Evolutionary conservation across 2,113 vertebrate species (phyloP).

Genomic region (Lamprotornis superbus): DNA sequence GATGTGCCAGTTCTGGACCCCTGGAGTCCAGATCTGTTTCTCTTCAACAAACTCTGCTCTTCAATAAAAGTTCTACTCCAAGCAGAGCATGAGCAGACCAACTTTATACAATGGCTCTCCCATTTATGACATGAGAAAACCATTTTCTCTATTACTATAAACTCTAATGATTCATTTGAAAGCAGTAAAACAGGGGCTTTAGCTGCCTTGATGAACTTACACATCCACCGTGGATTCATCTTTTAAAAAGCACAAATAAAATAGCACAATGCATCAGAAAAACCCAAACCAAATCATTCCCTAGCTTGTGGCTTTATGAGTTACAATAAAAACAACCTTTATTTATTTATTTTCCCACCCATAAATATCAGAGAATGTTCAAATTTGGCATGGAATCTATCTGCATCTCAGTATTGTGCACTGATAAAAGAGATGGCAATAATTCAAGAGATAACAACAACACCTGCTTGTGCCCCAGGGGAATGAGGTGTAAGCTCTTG

Average conservation of each 20-base stretch:
- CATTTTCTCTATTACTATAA: neutral
- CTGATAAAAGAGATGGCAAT: neutral
- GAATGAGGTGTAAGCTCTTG: neutral
- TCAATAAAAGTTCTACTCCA: neutral
- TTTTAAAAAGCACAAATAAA: neutral
- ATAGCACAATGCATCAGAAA: neutral
- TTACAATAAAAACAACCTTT: neutral
- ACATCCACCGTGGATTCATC: neutral
- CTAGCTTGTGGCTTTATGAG: neutral
- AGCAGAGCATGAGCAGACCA: neutral
- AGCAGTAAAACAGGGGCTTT: neutral
- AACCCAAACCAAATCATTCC: neutral
- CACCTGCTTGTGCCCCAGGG: neutral
- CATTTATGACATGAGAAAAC: neutral
- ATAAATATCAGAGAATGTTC: neutral
- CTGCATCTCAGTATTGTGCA: neutral
- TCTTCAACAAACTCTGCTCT: neutral
- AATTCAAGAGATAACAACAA: neutral
- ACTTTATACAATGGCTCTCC: neutral
- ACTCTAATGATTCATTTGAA: conserved; percentile 10
- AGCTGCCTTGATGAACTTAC: conserved; percentile 3
- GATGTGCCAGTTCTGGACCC: neutral
- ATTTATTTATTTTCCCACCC: neutral
- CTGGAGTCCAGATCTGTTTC: conserved; percentile 25
- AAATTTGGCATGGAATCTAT: neutral